Percentiles rank a stretch among this genome's conserved stretches.
Evolutionary conservation across 2,113 vertebrate genomes (phyloP).

Genomic region (Sterrhoptilus dennistouni): DNA sequence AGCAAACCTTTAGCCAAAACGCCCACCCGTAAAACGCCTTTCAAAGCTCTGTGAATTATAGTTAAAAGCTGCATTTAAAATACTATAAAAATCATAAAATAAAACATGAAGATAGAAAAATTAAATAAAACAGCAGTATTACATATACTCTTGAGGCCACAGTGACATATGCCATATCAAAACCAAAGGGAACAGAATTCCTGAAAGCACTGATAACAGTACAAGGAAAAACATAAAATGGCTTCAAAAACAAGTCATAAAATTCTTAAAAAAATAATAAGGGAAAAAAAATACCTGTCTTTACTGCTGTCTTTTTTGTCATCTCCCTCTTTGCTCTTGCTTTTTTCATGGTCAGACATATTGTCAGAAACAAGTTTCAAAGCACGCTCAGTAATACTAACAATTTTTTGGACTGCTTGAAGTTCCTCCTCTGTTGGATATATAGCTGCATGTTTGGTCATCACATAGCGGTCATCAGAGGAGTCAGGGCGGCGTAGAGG

Average conservation of each 20-base stretch:
- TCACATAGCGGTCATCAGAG: slow-evolving; percentile 95
- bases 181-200: not conserved
- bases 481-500: slow-evolving; percentile 95
- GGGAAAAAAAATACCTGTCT: slow-evolving; percentile 77
- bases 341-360: slow-evolving; percentile 90
- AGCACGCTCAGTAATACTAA: slow-evolving; percentile 95
- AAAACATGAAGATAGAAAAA: not conserved
- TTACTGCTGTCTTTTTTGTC: slow-evolving; percentile 89
- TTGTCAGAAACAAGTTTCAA: slow-evolving; percentile 96
- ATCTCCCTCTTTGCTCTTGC: slow-evolving; percentile 85
- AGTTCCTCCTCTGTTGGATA: slow-evolving; percentile 97
- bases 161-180: not conserved
- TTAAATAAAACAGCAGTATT: not conserved
- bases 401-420: slow-evolving; percentile 97
- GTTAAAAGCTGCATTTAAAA: slow-evolving; percentile 33
- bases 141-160: not conserved
- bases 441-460: slow-evolving; percentile 96
- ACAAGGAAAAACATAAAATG: not conserved
- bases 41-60: slow-evolving; percentile 82
- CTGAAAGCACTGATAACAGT: not conserved
- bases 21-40: slow-evolving; percentile 94
- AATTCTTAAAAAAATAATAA: not conserved
- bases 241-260: not conserved
- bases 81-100: not conserved
- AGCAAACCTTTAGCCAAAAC: slow-evolving; percentile 95